phyloP scores from a whole-genome alignment of 1,140 invertebrate species.

The Drosophila yakuba region DNA sequence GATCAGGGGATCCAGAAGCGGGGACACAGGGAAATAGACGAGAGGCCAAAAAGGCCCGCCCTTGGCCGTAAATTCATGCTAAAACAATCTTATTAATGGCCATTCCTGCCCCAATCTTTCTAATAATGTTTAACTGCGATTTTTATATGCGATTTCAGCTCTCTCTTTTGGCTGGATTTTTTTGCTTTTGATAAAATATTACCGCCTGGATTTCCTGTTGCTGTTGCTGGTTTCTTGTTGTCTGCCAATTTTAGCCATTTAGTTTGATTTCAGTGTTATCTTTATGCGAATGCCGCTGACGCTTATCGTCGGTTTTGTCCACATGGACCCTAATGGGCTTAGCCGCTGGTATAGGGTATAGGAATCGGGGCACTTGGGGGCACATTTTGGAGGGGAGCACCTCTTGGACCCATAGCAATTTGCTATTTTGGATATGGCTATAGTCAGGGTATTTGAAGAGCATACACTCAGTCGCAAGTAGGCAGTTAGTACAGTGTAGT shows the following conservation, averaged over 20 bases:
- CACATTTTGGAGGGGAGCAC: constrained; percentile 7
- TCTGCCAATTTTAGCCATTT: constrained; percentile 80
- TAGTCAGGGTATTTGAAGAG: constrained; percentile 26
- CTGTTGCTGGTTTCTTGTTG: constrained; percentile 48
- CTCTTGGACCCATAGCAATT: constrained; percentile 35
- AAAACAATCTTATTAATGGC: constrained; percentile 82
- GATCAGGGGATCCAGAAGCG: constrained; percentile 7
- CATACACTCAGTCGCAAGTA: constrained; percentile 6
- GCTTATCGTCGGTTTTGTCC: constrained; percentile 59
- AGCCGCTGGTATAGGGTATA: constrained; percentile 26
- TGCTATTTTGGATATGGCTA: constrained; percentile 27
- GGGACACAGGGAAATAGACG: not conserved
- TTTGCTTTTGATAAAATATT: constrained; percentile 58
- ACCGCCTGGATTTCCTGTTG: constrained; percentile 71
- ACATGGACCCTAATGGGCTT: constrained; percentile 71
- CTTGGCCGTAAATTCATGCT: constrained; percentile 77
- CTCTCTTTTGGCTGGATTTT: not conserved
- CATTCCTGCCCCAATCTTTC: constrained; percentile 45
- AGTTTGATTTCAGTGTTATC: constrained; percentile 79
- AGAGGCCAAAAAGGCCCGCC: constrained; percentile 5
- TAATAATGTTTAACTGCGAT: constrained; percentile 83
- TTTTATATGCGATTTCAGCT: constrained; percentile 66
- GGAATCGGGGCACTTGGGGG: constrained; percentile 8
- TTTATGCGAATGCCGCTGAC: constrained; percentile 68
- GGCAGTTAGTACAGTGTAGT: too few relatives aligned